Conservation (phyloP, 2,888 invertebrate species). For the Clitarchus hookeri region DNA sequence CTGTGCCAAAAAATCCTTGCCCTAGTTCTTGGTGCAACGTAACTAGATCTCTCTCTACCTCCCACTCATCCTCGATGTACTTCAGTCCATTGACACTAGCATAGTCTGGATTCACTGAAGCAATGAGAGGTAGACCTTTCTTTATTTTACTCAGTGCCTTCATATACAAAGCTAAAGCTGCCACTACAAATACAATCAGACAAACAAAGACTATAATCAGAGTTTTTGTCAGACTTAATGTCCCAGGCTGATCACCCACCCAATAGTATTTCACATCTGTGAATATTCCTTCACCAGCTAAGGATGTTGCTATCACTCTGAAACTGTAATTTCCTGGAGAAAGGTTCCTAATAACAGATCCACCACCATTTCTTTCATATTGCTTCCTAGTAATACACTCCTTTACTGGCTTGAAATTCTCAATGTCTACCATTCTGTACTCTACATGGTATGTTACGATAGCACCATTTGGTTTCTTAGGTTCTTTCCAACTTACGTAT, state of each 20-base stretch:
- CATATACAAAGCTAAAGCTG: not conserved
- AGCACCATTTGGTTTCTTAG: slow-evolving; percentile 66
- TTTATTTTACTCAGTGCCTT: slow-evolving; percentile 42
- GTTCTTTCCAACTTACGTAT: slow-evolving; percentile 61
- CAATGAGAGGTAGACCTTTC: slow-evolving; percentile 56
- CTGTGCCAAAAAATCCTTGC: slow-evolving; percentile 76
- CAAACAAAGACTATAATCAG: not conserved
- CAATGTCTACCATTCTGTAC: slow-evolving; percentile 52
- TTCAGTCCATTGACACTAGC: slow-evolving; percentile 51
- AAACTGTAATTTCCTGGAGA: slow-evolving; percentile 82
- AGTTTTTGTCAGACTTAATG: not conserved
- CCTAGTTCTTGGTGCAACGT: slow-evolving; percentile 63
- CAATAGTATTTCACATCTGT: slow-evolving; percentile 24
- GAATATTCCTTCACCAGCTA: slow-evolving; percentile 69
- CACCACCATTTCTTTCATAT: slow-evolving; percentile 40
- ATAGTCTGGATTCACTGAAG: slow-evolving; percentile 70
- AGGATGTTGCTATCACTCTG: slow-evolving; percentile 74
- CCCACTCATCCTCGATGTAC: slow-evolving; percentile 37
- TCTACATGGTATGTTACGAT: slow-evolving; percentile 66
- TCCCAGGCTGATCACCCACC: slow-evolving; percentile 22
- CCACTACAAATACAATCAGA: not conserved
- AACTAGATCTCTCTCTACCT: slow-evolving; percentile 65
- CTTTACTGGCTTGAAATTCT: slow-evolving; percentile 52
- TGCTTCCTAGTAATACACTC: slow-evolving; percentile 59
- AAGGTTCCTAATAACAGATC: slow-evolving; percentile 51